Percentiles rank a stretch among this genome's conserved stretches.
phyloP scores from a whole-genome alignment of 2,888 invertebrate species.

The Brachylomia viminalis region DNA sequence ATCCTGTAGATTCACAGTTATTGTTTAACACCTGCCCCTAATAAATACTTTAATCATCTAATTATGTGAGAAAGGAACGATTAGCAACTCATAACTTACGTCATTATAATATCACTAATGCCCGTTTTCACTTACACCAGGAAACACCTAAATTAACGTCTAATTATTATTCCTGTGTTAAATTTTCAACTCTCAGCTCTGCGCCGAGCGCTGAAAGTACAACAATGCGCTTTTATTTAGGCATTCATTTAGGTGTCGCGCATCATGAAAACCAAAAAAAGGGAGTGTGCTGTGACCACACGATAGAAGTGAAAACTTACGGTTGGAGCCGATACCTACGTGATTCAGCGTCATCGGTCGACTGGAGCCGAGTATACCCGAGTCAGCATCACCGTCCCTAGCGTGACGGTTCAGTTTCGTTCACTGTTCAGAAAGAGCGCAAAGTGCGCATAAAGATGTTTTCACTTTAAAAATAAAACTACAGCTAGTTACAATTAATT shows the following conservation, averaged over 20 bases:
- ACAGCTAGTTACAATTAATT: slow-evolving; percentile 33
- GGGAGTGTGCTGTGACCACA: background rate
- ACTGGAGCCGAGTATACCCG: background rate
- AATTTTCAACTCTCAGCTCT: background rate
- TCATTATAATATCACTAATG: background rate
- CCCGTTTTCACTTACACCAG: background rate
- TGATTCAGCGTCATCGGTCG: background rate
- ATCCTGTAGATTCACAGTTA: background rate
- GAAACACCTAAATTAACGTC: background rate
- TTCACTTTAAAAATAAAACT: slow-evolving; percentile 14
- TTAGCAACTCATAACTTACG: background rate
- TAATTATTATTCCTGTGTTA: background rate
- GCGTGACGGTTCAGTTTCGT: no score
- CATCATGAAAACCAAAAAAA: background rate
- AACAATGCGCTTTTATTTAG: background rate
- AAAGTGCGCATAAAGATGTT: background rate
- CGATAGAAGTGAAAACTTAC: background rate
- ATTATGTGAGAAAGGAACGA: background rate
- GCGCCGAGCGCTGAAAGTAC: background rate
- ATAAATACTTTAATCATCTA: no score
- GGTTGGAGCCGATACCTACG: no score
- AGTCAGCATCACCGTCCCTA: background rate
- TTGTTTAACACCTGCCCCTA: background rate
- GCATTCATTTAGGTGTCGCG: background rate
- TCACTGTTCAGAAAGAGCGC: background rate